Conservation (phyloP, 2,888 invertebrate genomes). For the Listrodromus nycthemerus region DNA sequence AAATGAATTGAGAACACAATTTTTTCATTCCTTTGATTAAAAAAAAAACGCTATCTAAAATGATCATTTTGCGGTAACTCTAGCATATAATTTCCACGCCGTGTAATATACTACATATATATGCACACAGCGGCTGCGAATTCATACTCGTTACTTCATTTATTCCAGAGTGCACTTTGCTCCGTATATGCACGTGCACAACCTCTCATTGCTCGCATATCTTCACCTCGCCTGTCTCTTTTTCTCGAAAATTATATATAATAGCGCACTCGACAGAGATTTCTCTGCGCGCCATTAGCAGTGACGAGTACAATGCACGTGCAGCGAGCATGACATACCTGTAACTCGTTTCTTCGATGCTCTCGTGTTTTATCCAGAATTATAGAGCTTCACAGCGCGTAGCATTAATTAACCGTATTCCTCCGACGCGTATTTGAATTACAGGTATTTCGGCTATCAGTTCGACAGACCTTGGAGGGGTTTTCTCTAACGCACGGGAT, state of each 20-base stretch:
- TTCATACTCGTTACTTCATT: constrained; percentile 59
- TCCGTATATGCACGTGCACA: constrained; percentile 19
- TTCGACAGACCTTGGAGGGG: background rate
- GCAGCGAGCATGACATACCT: constrained; percentile 4
- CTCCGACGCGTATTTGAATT: constrained; percentile 18
- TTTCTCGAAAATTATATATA: constrained; percentile 60
- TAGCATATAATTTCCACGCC: background rate
- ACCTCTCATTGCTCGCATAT: constrained; percentile 38
- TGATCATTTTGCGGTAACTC: background rate
- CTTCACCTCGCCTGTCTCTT: constrained; percentile 32
- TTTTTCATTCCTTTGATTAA: background rate
- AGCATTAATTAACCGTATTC: constrained; percentile 46
- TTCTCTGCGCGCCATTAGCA: constrained; percentile 46
- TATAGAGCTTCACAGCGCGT: background rate
- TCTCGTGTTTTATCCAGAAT: background rate
- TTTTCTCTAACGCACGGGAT: background rate
- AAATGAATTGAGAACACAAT: background rate
- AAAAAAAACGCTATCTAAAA: background rate
- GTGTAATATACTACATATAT: background rate
- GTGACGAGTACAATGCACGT: constrained; percentile 1
- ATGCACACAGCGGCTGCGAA: constrained; percentile 22
- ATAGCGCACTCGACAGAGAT: constrained; percentile 49
- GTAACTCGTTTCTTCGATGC: background rate
- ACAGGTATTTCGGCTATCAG: constrained; percentile 18
- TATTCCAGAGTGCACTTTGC: constrained; percentile 56